These are phyloP conservation scores for Lysandra coridon DNA, from an alignment of 2,888 invertebrate species.

Conservation along the genomic window DNA sequence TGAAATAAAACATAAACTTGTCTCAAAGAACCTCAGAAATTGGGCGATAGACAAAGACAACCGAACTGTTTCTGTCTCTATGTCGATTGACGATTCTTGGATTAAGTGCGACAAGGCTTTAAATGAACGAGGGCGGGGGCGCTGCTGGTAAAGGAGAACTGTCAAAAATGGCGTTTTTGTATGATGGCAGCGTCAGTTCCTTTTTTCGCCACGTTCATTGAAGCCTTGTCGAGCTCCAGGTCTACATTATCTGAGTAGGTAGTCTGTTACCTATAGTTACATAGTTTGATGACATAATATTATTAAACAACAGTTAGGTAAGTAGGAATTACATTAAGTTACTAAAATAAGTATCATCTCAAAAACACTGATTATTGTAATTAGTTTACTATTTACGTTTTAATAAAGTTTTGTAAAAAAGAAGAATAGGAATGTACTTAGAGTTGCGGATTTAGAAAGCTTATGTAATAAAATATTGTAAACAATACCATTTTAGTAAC, in stretches of 20 bases:
- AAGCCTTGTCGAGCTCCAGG: too few relatives aligned
- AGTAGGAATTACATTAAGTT: neutral
- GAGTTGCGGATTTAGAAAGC: neutral
- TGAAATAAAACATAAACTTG: too few relatives aligned
- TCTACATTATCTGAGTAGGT: neutral
- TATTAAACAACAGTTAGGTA: neutral
- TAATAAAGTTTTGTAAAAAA: constrained; percentile 3
- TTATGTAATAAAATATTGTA: neutral
- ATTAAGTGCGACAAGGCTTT: too few relatives aligned
- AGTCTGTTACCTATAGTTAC: neutral
- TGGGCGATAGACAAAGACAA: neutral
- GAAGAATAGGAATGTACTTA: neutral
- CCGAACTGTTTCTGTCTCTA: neutral
- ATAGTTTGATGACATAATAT: neutral
- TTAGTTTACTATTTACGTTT: neutral
- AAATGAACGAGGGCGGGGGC: too few relatives aligned
- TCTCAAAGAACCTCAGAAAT: too few relatives aligned
- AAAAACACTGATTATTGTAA: neutral
- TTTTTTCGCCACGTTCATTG: too few relatives aligned
- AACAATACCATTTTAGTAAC: neutral
- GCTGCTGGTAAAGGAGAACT: too few relatives aligned
- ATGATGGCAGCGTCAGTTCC: too few relatives aligned
- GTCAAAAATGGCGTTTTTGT: too few relatives aligned
- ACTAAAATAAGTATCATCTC: neutral
- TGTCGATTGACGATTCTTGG: neutral